These are phyloP conservation scores for Umimayanthus chanpuru DNA, from an alignment of 92 coral and sea anemone species.

Conservation along the genomic window DNA sequence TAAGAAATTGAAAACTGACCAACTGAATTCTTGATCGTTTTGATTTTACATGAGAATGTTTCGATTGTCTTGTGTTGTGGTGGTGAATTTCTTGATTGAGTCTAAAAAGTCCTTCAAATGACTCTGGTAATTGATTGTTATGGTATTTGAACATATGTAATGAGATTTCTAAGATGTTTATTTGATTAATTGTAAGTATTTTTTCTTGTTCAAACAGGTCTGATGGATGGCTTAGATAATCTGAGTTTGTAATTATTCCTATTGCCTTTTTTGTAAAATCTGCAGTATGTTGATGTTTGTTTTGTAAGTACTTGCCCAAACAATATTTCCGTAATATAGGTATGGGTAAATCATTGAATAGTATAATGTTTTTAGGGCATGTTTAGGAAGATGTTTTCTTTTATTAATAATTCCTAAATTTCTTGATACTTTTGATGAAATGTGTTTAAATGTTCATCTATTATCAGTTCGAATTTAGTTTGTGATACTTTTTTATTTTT, in stretches of 20 bases:
- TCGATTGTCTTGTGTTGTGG: no score
- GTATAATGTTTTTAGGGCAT: constrained; percentile 1
- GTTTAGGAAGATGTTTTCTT: constrained; percentile 22
- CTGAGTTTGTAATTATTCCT: background rate
- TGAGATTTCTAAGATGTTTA: background rate
- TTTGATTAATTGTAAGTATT: background rate
- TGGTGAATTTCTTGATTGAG: no score
- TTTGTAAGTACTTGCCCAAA: background rate
- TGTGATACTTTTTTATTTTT: background rate
- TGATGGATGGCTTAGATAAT: background rate
- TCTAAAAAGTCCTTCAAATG: no score
- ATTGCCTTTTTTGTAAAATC: background rate
- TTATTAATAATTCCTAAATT: background rate
- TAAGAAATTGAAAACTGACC: no score
- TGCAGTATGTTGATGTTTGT: background rate
- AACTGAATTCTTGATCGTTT: no score
- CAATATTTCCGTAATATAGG: no score
- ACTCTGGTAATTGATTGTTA: no score
- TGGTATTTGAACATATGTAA: no score
- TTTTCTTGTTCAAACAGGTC: constrained; percentile 2
- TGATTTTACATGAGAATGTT: no score
- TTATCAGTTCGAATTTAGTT: constrained; percentile 16
- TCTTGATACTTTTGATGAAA: constrained; percentile 24
- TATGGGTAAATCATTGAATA: no score
- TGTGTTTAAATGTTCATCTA: constrained; percentile 22